Percentiles rank a stretch among this genome's conserved stretches.
Conservation (phyloP, 2,797 vertebrate species). For the Xenentodon cancila region DNA sequence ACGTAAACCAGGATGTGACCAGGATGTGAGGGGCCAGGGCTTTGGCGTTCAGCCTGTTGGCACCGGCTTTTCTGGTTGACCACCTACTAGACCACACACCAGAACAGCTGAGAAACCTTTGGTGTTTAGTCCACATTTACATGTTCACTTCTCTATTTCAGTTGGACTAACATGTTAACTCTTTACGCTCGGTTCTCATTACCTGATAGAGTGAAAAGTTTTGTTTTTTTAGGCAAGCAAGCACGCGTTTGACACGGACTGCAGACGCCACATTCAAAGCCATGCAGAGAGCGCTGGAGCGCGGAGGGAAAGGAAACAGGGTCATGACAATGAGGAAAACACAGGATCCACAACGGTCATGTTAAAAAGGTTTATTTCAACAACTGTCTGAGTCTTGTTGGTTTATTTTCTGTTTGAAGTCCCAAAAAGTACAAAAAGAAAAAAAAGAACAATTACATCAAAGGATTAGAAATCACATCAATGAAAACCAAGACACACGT, state of each 20-base stretch:
- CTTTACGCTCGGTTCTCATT: too few relatives aligned
- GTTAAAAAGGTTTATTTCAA: constrained; percentile 97
- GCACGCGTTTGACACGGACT: constrained; percentile 5
- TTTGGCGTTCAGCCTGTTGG: too few relatives aligned
- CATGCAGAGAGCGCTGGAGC: constrained; percentile 59
- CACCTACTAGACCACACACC: too few relatives aligned
- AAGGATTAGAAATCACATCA: constrained; percentile 96
- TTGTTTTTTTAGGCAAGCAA: constrained; percentile 15
- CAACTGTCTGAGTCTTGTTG: constrained; percentile 83
- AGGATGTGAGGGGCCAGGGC: too few relatives aligned
- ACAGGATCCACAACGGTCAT: constrained; percentile 72
- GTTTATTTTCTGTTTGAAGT: constrained; percentile 80
- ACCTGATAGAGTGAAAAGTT: too few relatives aligned
- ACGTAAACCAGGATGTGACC: too few relatives aligned
- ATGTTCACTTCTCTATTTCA: too few relatives aligned
- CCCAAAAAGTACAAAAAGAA: constrained; percentile 98
- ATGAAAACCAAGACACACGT: constrained; percentile 87
- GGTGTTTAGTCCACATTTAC: too few relatives aligned
- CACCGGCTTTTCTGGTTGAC: too few relatives aligned
- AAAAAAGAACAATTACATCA: constrained; percentile 83
- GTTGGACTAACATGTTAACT: too few relatives aligned
- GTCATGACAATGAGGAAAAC: constrained; percentile 59
- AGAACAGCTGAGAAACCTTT: too few relatives aligned
- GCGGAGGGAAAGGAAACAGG: constrained; percentile 19
- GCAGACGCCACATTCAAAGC: constrained; percentile 62